phyloP scores from a whole-genome alignment of 2,888 invertebrate genomes.

The Odontocolon sp. region DNA sequence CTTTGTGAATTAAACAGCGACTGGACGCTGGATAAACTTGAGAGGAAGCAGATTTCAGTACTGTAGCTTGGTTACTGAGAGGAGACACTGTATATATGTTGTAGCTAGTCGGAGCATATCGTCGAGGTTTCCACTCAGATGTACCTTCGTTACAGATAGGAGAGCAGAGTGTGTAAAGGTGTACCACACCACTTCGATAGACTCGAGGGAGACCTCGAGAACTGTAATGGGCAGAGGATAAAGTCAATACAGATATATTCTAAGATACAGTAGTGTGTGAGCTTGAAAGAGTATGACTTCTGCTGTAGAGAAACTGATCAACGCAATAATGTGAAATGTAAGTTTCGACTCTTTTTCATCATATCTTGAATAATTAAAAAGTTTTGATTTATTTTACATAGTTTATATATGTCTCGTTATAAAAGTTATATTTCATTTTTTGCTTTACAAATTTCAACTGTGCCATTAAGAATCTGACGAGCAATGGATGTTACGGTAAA shows the following conservation, averaged over 20 bases:
- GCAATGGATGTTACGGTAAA: not conserved
- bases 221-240: slow-evolving; percentile 9
- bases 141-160: slow-evolving; percentile 4
- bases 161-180: slow-evolving; percentile 28
- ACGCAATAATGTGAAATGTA: no score
- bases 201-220: slow-evolving; percentile 9
- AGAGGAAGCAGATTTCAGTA: not conserved
- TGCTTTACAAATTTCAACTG: no score
- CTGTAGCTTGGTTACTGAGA: not conserved
- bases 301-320: no score
- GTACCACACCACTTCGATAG: not conserved
- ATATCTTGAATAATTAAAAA: no score
- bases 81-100: not conserved
- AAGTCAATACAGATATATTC: not conserved
- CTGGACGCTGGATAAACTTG: not conserved
- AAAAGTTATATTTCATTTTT: no score
- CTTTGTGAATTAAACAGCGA: not conserved
- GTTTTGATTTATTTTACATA: no score
- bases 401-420: no score
- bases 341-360: no score
- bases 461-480: no score
- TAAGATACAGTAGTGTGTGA: no score
- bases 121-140: slow-evolving; percentile 2
- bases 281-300: no score
- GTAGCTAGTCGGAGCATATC: slow-evolving; percentile 1